These are phyloP conservation scores for Cyprichromis sp. DNA, from an alignment of 2,113 vertebrate species.

Conservation along the genomic window DNA sequence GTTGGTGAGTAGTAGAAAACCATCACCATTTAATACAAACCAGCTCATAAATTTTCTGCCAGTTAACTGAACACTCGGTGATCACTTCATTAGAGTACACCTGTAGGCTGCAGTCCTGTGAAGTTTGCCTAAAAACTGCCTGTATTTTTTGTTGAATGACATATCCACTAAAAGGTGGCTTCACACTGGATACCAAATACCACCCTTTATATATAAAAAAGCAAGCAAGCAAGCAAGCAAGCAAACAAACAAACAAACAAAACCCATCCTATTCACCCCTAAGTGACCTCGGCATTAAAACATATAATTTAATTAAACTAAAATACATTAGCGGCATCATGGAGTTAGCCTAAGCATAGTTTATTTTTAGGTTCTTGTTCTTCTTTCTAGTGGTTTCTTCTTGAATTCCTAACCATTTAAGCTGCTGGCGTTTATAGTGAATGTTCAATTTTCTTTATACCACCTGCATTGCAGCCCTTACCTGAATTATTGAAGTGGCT, in stretches of 20 bases:
- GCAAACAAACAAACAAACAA: not conserved
- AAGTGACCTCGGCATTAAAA: not conserved
- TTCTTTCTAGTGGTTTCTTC: not conserved
- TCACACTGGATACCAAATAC: not conserved
- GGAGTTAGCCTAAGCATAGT: not conserved
- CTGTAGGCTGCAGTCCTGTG: not conserved
- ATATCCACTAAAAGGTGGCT: not conserved
- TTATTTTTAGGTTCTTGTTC: not conserved
- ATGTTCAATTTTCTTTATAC: not conserved
- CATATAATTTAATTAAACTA: not conserved
- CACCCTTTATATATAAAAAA: not conserved
- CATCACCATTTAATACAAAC: not conserved
- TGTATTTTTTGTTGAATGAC: not conserved
- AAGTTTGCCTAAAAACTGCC: not conserved
- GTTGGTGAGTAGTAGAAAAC: not conserved
- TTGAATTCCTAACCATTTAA: not conserved
- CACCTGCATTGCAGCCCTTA: not conserved
- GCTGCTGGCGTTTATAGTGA: not conserved
- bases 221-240: accelerated
- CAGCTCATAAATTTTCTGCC: not conserved
- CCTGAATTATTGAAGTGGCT: conserved; percentile 64
- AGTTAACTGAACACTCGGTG: not conserved
- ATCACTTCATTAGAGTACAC: not conserved
- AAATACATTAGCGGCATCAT: not conserved
- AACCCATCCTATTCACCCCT: accelerated